These are phyloP conservation scores for Montipora capitata DNA, from an alignment of 92 coral and sea anemone genomes.

Conservation along the genomic window DNA sequence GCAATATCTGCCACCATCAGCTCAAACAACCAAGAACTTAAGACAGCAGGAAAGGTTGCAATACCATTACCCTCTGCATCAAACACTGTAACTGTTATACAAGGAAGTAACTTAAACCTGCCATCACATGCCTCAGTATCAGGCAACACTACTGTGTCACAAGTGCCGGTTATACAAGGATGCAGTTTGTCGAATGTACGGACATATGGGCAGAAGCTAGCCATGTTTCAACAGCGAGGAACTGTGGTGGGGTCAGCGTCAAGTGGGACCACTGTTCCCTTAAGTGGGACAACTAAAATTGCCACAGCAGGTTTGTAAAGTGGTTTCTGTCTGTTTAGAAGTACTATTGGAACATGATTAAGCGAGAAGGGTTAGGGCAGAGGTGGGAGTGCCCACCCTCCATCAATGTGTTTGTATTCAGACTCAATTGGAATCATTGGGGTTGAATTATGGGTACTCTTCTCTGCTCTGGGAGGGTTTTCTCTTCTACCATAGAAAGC, in stretches of 20 bases:
- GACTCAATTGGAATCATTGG: too few species aligned
- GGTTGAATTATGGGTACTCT: too few species aligned
- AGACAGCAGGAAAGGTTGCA: slow-evolving; percentile 24
- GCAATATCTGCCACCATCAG: slow-evolving; percentile 31
- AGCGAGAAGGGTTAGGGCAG: too few species aligned
- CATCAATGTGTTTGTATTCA: too few species aligned
- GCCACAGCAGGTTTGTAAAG: slow-evolving; percentile 45
- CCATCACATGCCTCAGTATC: slow-evolving; percentile 32
- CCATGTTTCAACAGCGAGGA: slow-evolving; percentile 86
- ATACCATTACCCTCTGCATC: slow-evolving; percentile 25
- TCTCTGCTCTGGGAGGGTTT: too few species aligned
- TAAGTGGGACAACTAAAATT: slow-evolving; percentile 36
- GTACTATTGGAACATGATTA: too few species aligned
- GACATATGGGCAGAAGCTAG: slow-evolving; percentile 91
- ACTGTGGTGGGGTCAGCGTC: slow-evolving; percentile 47
- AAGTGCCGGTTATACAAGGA: slow-evolving; percentile 58
- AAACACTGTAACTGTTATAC: slow-evolving; percentile 41
- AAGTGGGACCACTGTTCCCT: slow-evolving; percentile 33
- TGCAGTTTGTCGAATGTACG: slow-evolving; percentile 79
- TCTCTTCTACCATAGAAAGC: background rate
- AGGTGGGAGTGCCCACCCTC: too few species aligned
- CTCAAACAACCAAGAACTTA: slow-evolving; percentile 32
- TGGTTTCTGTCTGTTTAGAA: background rate
- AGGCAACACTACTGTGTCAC: slow-evolving; percentile 35
- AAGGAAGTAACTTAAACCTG: slow-evolving; percentile 29